Evolutionary conservation across 2,888 invertebrate genomes (phyloP), one percentile per base, ranked within the genome.

Genomic region (Stenolophus ochropezus): DNA sequence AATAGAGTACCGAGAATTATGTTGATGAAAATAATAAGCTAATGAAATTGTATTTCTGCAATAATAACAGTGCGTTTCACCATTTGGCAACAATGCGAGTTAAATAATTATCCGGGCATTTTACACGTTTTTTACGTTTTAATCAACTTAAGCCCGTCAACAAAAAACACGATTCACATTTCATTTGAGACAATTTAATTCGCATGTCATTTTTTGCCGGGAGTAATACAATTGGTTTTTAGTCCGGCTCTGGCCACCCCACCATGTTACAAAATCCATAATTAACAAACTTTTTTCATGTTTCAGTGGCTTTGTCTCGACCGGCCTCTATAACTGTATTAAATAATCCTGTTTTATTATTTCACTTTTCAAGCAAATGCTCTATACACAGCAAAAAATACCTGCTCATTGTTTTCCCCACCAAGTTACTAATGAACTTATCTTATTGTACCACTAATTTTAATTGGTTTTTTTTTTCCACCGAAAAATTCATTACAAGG

Each of bases 261-360:
- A 18, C 74, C 25, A 74, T 21, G 74, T 74, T 74, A 74, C 74
- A 51, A 74, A 74, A 74, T 74, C 74, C 74, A 49, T 74, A 74
- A 74, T 74, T 74, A 74, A 74, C 74, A 25, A 74, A 74, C 74
- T 74, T 74, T 74, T 74, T 74, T 74, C 74, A 53, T 74, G 74
- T 74, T 69, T 74, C 74, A 51, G 74, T 74, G 53, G 74, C 74
- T 74, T 53, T 74, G 51, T 74, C 16, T 33, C 16, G 18, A 69
- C 18, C n/a, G 65, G 27, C 65, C 42, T 69, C 65, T 69, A 69
- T 27, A 69, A 69, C 65, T 51, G 51, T 25, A 53, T 74, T 51
- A 74, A 25, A 74, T 74, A 74, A 74, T 74, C 51, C 11, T 74
- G 51, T 74, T 74, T 74, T 74, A 53, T 74, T 74, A 73, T 73